phyloP scores from a whole-genome alignment of 2,113 vertebrate species.

The Gobio gobio region DNA sequence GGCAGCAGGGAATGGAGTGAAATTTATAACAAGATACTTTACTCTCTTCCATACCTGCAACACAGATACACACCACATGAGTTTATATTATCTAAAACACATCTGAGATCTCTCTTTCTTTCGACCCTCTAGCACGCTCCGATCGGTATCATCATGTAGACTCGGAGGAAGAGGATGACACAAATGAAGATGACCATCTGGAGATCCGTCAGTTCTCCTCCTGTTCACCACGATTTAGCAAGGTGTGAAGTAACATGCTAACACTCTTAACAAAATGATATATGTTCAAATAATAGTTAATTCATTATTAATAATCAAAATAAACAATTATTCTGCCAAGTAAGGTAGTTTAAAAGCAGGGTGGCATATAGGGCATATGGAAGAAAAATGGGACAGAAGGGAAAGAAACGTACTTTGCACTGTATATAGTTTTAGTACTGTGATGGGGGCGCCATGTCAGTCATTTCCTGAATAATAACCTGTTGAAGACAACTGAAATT shows the following conservation, averaged over 20 bases:
- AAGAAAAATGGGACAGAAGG: background rate
- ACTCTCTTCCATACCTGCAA: background rate
- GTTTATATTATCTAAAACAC: background rate
- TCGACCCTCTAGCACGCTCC: constrained; percentile 80
- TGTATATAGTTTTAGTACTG: too few relatives aligned
- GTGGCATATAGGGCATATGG: background rate
- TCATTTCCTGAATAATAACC: too few relatives aligned
- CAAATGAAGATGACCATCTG: constrained; percentile 90
- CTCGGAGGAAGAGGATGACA: constrained; percentile 96
- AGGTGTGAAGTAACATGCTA: constrained; percentile 73
- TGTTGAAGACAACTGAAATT: too few relatives aligned
- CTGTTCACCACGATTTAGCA: constrained; percentile 94
- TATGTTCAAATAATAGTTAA: background rate
- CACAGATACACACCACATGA: background rate
- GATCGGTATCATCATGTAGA: constrained; percentile 94
- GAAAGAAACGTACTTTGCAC: too few relatives aligned
- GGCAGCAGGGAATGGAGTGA: background rate
- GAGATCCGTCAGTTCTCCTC: constrained; percentile 97
- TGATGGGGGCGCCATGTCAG: too few relatives aligned
- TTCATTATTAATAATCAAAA: background rate
- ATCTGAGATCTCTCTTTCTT: background rate
- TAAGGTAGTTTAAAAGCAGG: background rate
- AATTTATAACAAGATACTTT: constrained; percentile 14
- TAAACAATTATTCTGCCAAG: background rate
- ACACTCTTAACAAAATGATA: background rate